phyloP scores from a whole-genome alignment of 2,888 invertebrate genomes.

The Ligdia adustata region DNA sequence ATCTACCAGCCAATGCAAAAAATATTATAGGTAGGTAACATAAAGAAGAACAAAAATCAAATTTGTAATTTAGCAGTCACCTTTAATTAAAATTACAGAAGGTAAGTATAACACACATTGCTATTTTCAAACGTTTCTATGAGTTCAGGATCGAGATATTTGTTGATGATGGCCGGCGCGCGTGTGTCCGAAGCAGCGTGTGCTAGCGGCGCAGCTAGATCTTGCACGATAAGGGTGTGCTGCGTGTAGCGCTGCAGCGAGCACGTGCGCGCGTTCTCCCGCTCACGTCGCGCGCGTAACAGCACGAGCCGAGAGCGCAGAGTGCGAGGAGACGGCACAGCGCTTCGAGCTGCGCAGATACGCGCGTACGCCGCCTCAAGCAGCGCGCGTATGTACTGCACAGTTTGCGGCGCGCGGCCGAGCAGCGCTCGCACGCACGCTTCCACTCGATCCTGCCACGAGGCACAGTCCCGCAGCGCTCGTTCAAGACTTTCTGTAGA shows the following conservation, averaged over 20 bases:
- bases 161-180: not conserved
- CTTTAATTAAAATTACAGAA: no score
- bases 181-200: constrained; percentile 8
- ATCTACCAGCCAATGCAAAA: no score
- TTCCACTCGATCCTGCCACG: no score
- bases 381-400: not conserved
- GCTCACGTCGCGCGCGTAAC: not conserved
- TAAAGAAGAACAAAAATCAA: no score
- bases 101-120: no score
- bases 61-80: no score
- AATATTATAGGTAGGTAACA: no score
- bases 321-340: no score
- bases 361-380: not conserved
- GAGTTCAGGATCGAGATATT: not conserved
- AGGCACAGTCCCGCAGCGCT: no score
- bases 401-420: not conserved
- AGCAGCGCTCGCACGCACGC: not conserved
- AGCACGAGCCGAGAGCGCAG: not conserved
- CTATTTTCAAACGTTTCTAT: not conserved
- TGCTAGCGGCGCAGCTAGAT: constrained; percentile 34
- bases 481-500: not conserved
- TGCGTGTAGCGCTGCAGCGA: constrained; percentile 36
- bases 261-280: no score
- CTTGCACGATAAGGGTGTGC: constrained; percentile 41
- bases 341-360: no score